These are phyloP conservation scores for Mythimna impura DNA, from an alignment of 2,888 invertebrate genomes.

Conservation along the genomic window DNA sequence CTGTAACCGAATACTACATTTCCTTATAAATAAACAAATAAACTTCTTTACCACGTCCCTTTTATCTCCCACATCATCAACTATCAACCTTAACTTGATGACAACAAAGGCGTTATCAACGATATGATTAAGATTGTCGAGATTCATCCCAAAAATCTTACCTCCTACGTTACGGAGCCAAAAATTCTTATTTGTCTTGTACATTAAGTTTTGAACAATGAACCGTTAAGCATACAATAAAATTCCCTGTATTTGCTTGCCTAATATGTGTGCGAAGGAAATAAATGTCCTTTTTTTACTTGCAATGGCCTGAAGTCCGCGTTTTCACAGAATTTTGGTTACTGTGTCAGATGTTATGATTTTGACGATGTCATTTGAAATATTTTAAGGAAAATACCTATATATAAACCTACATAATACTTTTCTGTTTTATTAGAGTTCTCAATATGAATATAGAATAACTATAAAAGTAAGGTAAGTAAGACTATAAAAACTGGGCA, in stretches of 20 bases:
- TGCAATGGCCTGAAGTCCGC: conserved; percentile 17
- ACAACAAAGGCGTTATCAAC: conserved; percentile 43
- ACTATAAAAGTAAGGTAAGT: not conserved
- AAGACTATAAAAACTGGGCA: too few relatives aligned
- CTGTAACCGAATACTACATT: conserved; percentile 83
- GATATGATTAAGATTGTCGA: conserved; percentile 58
- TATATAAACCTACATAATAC: too few relatives aligned
- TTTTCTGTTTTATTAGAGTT: not conserved
- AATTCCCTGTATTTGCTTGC: conserved; percentile 55
- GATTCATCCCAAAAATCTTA: conserved; percentile 72
- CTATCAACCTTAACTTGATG: conserved; percentile 44
- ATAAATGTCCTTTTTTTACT: conserved; percentile 36
- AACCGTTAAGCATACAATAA: conserved; percentile 84
- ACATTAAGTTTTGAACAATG: conserved; percentile 82
- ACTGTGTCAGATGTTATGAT: conserved; percentile 7
- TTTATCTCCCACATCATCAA: conserved; percentile 28
- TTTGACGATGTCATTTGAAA: not conserved
- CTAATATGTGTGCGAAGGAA: conserved; percentile 53
- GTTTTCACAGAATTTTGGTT: conserved; percentile 38
- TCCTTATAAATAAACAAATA: conserved; percentile 80
- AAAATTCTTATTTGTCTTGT: conserved; percentile 83
- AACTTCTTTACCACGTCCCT: conserved; percentile 60
- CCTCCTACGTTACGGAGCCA: conserved; percentile 81
- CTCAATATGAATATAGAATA: too few relatives aligned
- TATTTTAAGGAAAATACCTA: not conserved